A percentile compares a stretch with the other conserved stretches of the same genome.
Conservation (phyloP, 1,140 invertebrate species). For the Pissodes strobi region DNA sequence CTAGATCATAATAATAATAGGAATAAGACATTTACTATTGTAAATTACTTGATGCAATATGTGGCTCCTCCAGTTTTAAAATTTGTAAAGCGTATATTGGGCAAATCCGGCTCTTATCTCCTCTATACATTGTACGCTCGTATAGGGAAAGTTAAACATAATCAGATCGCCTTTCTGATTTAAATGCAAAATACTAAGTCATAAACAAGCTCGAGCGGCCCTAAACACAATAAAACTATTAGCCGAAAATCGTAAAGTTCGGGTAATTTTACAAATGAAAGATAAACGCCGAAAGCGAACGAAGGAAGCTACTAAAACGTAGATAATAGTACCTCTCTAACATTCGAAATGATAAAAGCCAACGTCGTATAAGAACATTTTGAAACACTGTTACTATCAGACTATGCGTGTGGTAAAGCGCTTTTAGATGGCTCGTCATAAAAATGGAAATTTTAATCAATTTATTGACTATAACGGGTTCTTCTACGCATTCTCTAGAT, state of each 20-base stretch:
- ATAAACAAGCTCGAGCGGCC: conserved; percentile 10
- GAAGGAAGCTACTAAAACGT: conserved; percentile 15
- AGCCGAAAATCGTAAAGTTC: conserved; percentile 18
- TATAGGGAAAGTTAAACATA: neutral
- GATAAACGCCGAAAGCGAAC: conserved; percentile 17
- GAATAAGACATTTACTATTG: no score
- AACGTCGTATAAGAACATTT: neutral
- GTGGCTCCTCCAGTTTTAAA: no score
- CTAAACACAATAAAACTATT: conserved; percentile 18
- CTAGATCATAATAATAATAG: no score
- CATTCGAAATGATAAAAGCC: conserved; percentile 6
- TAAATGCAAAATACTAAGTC: conserved; percentile 8
- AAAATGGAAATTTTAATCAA: no score
- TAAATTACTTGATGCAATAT: no score
- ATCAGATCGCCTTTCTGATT: neutral
- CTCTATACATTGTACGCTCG: neutral
- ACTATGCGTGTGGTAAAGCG: no score
- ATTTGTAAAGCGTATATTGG: no score
- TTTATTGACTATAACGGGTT: no score
- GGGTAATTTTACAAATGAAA: conserved; percentile 21
- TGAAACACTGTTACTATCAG: no score
- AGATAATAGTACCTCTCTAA: conserved; percentile 8
- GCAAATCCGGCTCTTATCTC: no score
- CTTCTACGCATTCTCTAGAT: no score
- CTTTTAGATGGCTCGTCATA: no score